Evolutionary conservation across 2,797 vertebrate genomes (phyloP).

Genomic region (Phyllotis vaccarum): DNA sequence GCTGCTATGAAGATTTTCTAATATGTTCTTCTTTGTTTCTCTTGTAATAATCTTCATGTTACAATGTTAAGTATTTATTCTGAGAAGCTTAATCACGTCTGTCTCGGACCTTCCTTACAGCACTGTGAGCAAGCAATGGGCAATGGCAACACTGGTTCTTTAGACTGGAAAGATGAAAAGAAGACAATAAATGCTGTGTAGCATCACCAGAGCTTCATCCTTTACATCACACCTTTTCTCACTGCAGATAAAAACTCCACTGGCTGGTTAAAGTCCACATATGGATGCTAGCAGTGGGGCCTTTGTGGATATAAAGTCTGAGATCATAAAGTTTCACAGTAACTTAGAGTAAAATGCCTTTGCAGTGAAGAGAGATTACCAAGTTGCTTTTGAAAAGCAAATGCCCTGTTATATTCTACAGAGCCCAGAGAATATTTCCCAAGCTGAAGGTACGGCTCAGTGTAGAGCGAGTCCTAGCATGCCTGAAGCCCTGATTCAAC

Average conservation of each 20-base stretch:
- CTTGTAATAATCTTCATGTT: background rate
- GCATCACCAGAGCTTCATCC: background rate
- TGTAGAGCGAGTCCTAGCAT: background rate
- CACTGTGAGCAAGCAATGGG: background rate
- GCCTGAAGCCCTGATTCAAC: background rate
- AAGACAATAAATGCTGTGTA: background rate
- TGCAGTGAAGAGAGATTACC: slow-evolving; percentile 1
- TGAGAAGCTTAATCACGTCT: slow-evolving; percentile 22
- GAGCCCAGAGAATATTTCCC: background rate
- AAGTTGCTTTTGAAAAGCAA: slow-evolving; percentile 18
- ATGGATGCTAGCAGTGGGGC: background rate
- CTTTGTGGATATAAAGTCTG: background rate
- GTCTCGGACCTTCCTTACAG: background rate
- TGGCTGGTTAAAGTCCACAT: background rate
- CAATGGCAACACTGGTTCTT: background rate
- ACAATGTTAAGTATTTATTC: slow-evolving; percentile 8
- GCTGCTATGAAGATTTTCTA: background rate
- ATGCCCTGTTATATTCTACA: background rate
- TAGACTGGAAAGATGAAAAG: background rate
- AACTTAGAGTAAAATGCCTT: slow-evolving; percentile 41
- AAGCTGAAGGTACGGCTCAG: background rate
- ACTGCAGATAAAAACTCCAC: background rate
- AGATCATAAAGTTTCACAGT: background rate
- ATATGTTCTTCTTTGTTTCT: slow-evolving; percentile 3
- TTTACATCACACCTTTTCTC: background rate